Conservation (phyloP, 1,140 invertebrate species). For the Mizuhopecten yessoensis region DNA sequence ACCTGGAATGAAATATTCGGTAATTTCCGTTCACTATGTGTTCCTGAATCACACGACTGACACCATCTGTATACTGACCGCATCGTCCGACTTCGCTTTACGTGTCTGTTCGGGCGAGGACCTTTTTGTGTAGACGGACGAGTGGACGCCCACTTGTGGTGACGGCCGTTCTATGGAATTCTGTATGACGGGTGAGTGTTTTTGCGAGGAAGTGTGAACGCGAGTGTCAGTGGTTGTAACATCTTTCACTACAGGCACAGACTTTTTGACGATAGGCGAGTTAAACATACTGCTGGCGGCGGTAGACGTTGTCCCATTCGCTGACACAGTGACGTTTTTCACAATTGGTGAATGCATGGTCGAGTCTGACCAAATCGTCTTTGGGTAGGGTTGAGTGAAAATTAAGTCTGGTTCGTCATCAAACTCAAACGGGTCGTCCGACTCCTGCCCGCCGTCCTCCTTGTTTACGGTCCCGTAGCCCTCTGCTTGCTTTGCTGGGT, state of each 20-base stretch:
- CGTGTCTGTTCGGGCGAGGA: constrained; percentile 38
- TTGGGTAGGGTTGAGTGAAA: constrained; percentile 48
- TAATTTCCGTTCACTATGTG: background rate
- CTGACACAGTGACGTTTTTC: constrained; percentile 44
- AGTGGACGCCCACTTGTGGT: background rate
- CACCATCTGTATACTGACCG: constrained; percentile 50
- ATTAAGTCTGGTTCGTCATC: constrained; percentile 49
- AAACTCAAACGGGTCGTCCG: constrained; percentile 29
- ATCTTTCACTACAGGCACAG: background rate
- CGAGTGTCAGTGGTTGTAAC: background rate
- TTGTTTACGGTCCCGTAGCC: constrained; percentile 57
- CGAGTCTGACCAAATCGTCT: constrained; percentile 49
- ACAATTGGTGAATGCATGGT: constrained; percentile 56
- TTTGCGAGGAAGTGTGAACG: constrained; percentile 40
- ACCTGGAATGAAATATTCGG: background rate
- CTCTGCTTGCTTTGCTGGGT: constrained; percentile 50
- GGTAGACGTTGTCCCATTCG: background rate
- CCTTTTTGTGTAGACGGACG: background rate
- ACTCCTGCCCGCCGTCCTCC: constrained; percentile 47
- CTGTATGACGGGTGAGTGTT: background rate
- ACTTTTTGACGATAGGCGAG: constrained; percentile 42
- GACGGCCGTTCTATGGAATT: constrained; percentile 48
- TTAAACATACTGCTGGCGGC: background rate
- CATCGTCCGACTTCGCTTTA: constrained; percentile 49
- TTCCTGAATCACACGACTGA: constrained; percentile 56